Percentiles rank a stretch among this genome's conserved stretches.
These are phyloP conservation scores for Maconellicoccus hirsutus DNA, from an alignment of 1,140 invertebrate genomes.

Conservation along the genomic window DNA sequence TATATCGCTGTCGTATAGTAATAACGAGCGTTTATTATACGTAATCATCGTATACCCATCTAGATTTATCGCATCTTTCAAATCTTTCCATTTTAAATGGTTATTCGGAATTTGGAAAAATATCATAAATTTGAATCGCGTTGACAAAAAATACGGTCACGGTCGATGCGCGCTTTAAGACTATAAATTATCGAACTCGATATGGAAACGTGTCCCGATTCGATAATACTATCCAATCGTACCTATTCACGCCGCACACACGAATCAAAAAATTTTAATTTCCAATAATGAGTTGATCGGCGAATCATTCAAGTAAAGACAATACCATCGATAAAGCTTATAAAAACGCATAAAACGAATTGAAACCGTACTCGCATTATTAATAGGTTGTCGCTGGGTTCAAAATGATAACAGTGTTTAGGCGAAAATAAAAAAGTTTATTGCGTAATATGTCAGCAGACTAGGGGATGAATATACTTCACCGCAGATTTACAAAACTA, in stretches of 20 bases:
- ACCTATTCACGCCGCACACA: too few species aligned
- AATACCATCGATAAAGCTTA: too few species aligned
- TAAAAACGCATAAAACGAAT: too few species aligned
- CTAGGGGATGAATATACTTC: neutral
- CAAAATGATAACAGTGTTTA: neutral
- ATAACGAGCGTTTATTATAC: neutral
- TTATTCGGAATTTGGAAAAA: neutral
- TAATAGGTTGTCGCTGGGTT: conserved; percentile 1
- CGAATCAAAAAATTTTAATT: too few species aligned
- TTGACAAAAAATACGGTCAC: too few species aligned
- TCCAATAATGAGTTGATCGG: too few species aligned
- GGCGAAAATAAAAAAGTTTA: neutral
- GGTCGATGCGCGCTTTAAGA: too few species aligned
- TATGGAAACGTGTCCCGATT: too few species aligned
- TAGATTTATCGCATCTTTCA: neutral
- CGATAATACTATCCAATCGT: too few species aligned
- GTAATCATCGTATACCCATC: neutral
- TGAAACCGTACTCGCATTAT: neutral
- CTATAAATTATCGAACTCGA: too few species aligned
- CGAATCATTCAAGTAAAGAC: too few species aligned
- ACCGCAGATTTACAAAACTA: neutral
- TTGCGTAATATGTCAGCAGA: neutral
- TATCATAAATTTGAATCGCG: neutral
- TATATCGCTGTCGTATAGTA: neutral
- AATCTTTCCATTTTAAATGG: neutral